These are phyloP conservation scores for Nematolebias whitei DNA, from an alignment of 2,113 vertebrate genomes.

Conservation along the genomic window DNA sequence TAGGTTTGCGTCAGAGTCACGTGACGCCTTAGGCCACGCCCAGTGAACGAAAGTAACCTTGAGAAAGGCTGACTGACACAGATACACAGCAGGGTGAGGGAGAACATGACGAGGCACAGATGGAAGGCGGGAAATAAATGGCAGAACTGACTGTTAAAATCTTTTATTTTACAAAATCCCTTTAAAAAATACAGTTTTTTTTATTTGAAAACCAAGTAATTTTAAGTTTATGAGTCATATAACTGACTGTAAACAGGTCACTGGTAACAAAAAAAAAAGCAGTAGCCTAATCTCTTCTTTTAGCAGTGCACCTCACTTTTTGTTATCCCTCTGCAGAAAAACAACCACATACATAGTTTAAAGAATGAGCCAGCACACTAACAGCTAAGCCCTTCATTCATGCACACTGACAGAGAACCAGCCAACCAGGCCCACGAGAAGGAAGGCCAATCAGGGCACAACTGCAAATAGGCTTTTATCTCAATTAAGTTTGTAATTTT, in stretches of 20 bases:
- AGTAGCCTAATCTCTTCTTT: too few species aligned
- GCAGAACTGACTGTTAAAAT: too few species aligned
- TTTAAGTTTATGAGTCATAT: slow-evolving; percentile 4
- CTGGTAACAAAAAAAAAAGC: slow-evolving; percentile 15
- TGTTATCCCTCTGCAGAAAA: not conserved
- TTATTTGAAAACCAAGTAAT: too few species aligned
- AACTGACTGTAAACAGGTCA: slow-evolving; percentile 43
- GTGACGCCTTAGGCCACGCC: slow-evolving; percentile 59
- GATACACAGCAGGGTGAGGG: slow-evolving; percentile 7
- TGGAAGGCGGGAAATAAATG: not conserved
- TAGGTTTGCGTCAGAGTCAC: slow-evolving; percentile 64
- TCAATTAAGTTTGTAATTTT: not conserved
- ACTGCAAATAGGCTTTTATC: not conserved
- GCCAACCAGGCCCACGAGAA: not conserved
- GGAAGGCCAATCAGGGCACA: not conserved
- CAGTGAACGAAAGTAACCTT: slow-evolving; percentile 76
- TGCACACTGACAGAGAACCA: not conserved
- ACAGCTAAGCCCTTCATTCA: not conserved
- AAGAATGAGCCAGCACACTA: not conserved
- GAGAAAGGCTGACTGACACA: slow-evolving; percentile 55
- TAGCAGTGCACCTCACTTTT: not conserved
- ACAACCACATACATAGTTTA: not conserved
- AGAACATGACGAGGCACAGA: not conserved
- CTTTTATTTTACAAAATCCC: too few species aligned
- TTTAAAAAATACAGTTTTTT: too few species aligned